Evolutionary conservation across 53 echinoderm and acorn worm genomes (phyloP).

Genomic region (Paracentrotus lividus): DNA sequence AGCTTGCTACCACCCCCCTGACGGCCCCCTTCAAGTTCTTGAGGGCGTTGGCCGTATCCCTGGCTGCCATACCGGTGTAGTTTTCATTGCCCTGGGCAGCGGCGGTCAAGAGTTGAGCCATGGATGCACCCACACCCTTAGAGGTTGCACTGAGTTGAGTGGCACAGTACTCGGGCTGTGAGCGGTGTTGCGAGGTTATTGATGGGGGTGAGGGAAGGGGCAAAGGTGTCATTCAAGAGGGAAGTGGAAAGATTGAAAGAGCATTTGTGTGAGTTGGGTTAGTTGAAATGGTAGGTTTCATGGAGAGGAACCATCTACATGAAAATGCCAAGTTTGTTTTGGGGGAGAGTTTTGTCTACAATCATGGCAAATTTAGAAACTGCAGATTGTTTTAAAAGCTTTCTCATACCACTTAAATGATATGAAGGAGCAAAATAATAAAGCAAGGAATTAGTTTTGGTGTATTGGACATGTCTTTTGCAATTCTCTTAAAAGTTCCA

Average conservation of each 20-base stretch:
- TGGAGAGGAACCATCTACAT: conserved; percentile 34
- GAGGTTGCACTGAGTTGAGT: conserved; percentile 91
- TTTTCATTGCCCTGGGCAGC: conserved; percentile 97
- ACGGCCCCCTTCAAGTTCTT: conserved; percentile 87
- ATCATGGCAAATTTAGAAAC: too few relatives aligned
- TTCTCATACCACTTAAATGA: too few relatives aligned
- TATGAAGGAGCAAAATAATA: not conserved
- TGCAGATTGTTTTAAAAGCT: too few relatives aligned
- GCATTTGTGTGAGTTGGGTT: conserved; percentile 24
- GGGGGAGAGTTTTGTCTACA: too few relatives aligned
- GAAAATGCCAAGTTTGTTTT: not conserved
- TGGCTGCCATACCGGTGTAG: conserved; percentile 95
- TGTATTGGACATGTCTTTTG: not conserved
- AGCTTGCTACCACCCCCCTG: conserved; percentile 91
- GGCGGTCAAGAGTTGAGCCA: conserved; percentile 96
- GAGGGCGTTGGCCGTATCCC: conserved; percentile 95
- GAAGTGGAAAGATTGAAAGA: conserved; percentile 43
- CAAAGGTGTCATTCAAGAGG: conserved; percentile 37
- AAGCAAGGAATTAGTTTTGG: not conserved
- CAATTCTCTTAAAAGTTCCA: not conserved
- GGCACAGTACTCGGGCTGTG: conserved; percentile 82
- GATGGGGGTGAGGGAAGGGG: not conserved
- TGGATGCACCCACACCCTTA: conserved; percentile 96
- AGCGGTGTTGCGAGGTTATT: not conserved
- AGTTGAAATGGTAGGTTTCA: conserved; percentile 47